Conservation (phyloP, 2,797 vertebrate species). For the Urosaurus nigricauda region DNA sequence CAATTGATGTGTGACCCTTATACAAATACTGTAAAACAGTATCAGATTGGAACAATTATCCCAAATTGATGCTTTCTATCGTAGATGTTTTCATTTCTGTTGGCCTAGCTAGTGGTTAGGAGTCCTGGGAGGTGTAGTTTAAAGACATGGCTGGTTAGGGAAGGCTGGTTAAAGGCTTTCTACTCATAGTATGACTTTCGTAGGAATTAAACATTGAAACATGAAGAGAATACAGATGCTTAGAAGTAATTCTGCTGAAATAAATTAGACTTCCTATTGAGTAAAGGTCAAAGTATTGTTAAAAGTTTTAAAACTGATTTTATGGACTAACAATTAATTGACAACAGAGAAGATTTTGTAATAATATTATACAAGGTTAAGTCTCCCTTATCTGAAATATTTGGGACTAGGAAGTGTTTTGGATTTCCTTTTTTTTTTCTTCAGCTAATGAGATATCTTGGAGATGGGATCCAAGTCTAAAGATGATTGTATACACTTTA, state of each 20-base stretch:
- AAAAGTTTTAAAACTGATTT: background rate
- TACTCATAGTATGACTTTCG: background rate
- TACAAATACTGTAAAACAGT: background rate
- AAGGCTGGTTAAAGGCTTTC: background rate
- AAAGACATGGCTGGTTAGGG: background rate
- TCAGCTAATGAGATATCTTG: too few relatives aligned
- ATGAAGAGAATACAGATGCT: background rate
- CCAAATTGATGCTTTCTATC: background rate
- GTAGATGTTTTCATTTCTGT: background rate
- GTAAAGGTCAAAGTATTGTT: background rate
- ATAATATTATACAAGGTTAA: background rate
- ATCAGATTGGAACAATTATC: background rate
- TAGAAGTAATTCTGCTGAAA: background rate
- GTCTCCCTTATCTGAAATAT: too few relatives aligned
- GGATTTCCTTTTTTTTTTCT: too few relatives aligned
- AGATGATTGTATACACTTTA: too few relatives aligned
- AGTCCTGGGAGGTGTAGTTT: too few relatives aligned
- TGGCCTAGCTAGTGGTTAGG: background rate
- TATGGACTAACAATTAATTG: background rate
- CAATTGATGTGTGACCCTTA: background rate
- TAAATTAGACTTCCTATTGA: background rate
- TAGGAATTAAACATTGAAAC: background rate
- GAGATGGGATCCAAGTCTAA: too few relatives aligned
- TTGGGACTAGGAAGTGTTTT: too few relatives aligned
- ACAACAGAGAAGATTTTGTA: background rate